Conservation (phyloP, 2,113 vertebrate genomes). For the Laticauda laticaudata region DNA sequence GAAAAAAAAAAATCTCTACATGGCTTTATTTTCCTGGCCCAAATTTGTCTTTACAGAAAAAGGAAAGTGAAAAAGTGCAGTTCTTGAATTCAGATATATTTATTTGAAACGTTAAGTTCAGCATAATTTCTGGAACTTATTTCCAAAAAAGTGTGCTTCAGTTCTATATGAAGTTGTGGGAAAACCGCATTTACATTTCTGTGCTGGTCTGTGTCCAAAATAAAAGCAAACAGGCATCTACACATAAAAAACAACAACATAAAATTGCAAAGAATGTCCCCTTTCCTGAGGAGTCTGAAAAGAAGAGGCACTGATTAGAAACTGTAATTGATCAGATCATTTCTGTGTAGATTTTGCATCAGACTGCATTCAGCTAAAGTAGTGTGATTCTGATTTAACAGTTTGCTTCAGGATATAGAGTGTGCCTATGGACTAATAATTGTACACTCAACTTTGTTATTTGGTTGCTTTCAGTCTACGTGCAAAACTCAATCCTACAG, state of each 20-base stretch:
- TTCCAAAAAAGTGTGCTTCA: not conserved
- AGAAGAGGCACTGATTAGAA: not conserved
- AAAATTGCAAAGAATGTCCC: not conserved
- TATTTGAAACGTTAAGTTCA: not conserved
- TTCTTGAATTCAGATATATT: not conserved
- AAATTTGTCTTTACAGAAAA: not conserved
- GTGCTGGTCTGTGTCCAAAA: not conserved
- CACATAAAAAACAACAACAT: not conserved
- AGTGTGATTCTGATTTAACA: not conserved
- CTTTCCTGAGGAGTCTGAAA: not conserved
- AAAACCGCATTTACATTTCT: not conserved
- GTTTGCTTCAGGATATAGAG: too few relatives aligned
- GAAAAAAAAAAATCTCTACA: not conserved
- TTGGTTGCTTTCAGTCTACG: not conserved
- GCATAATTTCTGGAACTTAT: not conserved
- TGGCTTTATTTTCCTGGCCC: not conserved
- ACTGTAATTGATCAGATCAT: not conserved
- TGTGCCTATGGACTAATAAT: not conserved
- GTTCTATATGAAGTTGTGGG: not conserved
- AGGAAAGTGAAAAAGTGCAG: too few relatives aligned
- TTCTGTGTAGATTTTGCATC: not conserved
- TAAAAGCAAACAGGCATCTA: not conserved
- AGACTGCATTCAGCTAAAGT: not conserved
- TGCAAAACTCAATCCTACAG: not conserved
- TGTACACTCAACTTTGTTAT: not conserved